phyloP scores from a whole-genome alignment of 2,888 invertebrate species.

The Ornithoptera priamus region DNA sequence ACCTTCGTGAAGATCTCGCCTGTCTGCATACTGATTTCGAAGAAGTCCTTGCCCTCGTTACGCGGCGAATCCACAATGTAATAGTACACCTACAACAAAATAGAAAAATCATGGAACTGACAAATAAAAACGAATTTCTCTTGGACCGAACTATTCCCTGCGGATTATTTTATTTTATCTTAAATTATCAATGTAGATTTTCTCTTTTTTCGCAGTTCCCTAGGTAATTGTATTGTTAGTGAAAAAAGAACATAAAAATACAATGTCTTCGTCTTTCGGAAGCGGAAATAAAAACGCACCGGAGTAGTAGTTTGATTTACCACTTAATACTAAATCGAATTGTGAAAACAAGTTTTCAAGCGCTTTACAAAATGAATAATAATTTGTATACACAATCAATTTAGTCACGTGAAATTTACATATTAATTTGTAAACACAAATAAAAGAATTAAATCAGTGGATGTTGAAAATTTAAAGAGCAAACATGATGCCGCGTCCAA shows the following conservation, averaged over 20 bases:
- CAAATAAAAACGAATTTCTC: slow-evolving; percentile 1
- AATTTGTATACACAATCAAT: slow-evolving; percentile 17
- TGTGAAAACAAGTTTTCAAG: not conserved
- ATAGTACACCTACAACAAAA: slow-evolving; percentile 89
- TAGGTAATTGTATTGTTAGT: slow-evolving; percentile 1
- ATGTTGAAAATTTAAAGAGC: not conserved
- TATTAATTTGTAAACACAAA: not conserved
- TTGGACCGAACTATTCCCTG: slow-evolving; percentile 1
- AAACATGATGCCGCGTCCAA: not conserved
- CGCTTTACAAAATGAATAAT: slow-evolving; percentile 10
- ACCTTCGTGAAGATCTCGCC: slow-evolving; percentile 97
- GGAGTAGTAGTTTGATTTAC: not conserved
- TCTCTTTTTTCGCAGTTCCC: not conserved
- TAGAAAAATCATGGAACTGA: slow-evolving; percentile 19
- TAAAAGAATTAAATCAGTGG: not conserved
- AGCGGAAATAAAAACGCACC: not conserved
- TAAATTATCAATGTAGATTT: slow-evolving; percentile 9
- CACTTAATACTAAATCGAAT: not conserved
- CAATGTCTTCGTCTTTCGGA: not conserved
- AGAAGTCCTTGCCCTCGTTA: slow-evolving; percentile 96
- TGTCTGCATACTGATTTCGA: slow-evolving; percentile 96
- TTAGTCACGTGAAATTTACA: slow-evolving; percentile 11
- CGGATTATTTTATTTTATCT: not conserved
- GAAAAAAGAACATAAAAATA: not conserved
- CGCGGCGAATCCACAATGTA: slow-evolving; percentile 94